phyloP scores from a whole-genome alignment of 2,113 vertebrate genomes.

The Thunnus thynnus region DNA sequence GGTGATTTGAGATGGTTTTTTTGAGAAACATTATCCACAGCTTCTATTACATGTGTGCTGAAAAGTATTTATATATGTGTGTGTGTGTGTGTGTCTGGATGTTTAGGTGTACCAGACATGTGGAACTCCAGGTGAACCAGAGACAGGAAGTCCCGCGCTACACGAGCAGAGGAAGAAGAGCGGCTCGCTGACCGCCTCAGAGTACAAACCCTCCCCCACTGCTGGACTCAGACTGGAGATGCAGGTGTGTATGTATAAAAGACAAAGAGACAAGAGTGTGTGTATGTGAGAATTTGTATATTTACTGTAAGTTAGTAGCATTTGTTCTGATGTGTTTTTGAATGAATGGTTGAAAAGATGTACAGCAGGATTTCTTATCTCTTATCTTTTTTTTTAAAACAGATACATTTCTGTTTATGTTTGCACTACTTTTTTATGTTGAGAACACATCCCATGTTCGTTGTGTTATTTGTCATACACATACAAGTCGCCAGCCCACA shows the following conservation, averaged over 20 bases:
- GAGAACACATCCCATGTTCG: no score
- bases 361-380: no score
- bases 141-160: conserved; percentile 77
- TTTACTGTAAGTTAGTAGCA: no score
- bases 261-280: no score
- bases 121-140: conserved; percentile 87
- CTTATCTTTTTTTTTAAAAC: not conserved
- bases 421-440: not conserved
- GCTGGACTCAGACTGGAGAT: conserved; percentile 85
- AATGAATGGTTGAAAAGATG: no score
- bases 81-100: conserved; percentile 2
- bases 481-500: no score
- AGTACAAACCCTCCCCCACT: conserved; percentile 83
- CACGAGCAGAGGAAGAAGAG: conserved; percentile 86
- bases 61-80: not conserved
- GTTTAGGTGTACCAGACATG: conserved; percentile 91
- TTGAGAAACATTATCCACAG: no score
- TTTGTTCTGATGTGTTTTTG: no score
- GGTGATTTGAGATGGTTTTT: not conserved
- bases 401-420: not conserved
- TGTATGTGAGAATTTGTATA: no score
- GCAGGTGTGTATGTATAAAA: conserved; percentile 79
- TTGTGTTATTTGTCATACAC: no score
- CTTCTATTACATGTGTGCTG: not conserved
- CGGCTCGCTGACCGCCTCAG: conserved; percentile 74